Evolutionary conservation across 2,888 invertebrate genomes (phyloP), one percentile per base, ranked within the genome.

Genomic region (Agrochola macilenta): DNA sequence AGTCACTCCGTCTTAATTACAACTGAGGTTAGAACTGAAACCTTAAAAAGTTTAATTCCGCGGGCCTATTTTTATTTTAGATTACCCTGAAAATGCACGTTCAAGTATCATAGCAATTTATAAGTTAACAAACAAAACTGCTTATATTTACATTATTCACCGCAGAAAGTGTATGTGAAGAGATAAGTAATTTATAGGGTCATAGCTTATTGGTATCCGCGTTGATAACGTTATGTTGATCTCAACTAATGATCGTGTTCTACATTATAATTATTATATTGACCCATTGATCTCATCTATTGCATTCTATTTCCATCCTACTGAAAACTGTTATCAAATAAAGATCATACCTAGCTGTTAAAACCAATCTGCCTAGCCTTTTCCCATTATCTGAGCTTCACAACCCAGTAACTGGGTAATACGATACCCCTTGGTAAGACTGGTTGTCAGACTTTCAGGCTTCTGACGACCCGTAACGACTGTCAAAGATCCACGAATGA

Each of bases 121-220:
- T 30, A 30, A 14, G 9, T 70, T 70, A 23, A 17, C 54, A 73
- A 57, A 57, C 23, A 46, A 64, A 66, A 9, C 43, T 64, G 35
- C 20, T 12, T 71, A n/a, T n/a, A 43, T n/a, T 46, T 46, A 43
- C 17, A 72, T 46, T 46, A 72, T 20, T 57, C 46, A 30, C 4
- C 5, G 26, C 14, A 39, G 39, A n/a, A 39, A 58, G 5, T 57
- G 26, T 14, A 12, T 14, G 0, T 26, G 5, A n/a, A 43, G 14
- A 60, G 20, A 64, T 43, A 68, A 20, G 35, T 57, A 20, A 30
- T 35, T 52, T 46, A 17, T 14, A 20, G 26, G 52, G 66, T 79
- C 69, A 78, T 43, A 66, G 49, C 26, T 54, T 74, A 66, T 66
- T 82, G 43, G 11, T 61, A 63, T 83, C 79, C 79, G 65, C 61